Evolutionary conservation across 2,888 invertebrate genomes (phyloP).

Genomic region (Dolichopus griseipennis): DNA sequence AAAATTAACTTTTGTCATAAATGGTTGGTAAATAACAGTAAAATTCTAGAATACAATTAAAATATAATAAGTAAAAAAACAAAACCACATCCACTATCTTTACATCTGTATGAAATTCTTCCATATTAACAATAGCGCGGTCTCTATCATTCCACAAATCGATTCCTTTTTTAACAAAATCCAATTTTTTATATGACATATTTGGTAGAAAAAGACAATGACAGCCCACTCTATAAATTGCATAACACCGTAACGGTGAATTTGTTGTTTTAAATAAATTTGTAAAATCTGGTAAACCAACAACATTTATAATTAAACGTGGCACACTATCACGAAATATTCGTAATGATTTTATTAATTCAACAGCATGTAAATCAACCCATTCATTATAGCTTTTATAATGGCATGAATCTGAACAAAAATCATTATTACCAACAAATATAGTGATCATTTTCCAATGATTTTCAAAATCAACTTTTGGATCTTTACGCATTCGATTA

Average conservation of each 20-base stretch:
- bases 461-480: constrained; percentile 44
- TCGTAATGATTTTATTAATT: constrained; percentile 46
- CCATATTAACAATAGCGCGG: constrained; percentile 41
- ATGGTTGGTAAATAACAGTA: constrained; percentile 48
- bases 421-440: constrained; percentile 53
- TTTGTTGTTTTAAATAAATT: constrained; percentile 24
- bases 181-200: constrained; percentile 15
- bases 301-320: constrained; percentile 32
- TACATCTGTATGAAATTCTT: constrained; percentile 33
- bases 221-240: constrained; percentile 31
- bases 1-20: constrained; percentile 29
- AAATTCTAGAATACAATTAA: constrained; percentile 42
- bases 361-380: constrained; percentile 43
- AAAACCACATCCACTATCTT: background rate
- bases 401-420: constrained; percentile 51
- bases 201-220: constrained; percentile 29
- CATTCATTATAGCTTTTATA: constrained; percentile 35
- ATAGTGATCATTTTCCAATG: constrained; percentile 56
- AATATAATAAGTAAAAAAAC: background rate
- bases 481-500: constrained; percentile 31
- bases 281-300: constrained; percentile 29
- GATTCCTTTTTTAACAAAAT: constrained; percentile 22
- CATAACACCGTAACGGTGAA: constrained; percentile 26
- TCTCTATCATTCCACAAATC: constrained; percentile 47
- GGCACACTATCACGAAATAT: constrained; percentile 50